These are phyloP conservation scores for Megathymus violae DNA, from an alignment of 1,140 invertebrate species.

Conservation along the genomic window DNA sequence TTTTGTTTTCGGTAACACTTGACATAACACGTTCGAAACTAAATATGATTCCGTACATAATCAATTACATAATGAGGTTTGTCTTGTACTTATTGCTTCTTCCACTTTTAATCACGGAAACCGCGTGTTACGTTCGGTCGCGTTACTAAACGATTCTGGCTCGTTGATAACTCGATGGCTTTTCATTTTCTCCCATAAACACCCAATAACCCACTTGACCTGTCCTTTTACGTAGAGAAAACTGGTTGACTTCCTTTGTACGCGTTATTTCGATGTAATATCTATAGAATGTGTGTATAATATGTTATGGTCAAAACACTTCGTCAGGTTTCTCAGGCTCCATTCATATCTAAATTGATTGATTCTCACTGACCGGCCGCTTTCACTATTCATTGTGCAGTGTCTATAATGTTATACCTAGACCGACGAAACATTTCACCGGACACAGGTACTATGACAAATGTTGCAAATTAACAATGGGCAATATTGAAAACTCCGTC, in stretches of 20 bases:
- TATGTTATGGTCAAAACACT: constrained; percentile 39
- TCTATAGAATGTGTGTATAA: constrained; percentile 24
- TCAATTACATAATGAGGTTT: constrained; percentile 6
- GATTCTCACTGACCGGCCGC: constrained; percentile 46
- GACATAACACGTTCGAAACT: too few species aligned
- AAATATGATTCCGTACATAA: neutral
- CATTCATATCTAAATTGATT: constrained; percentile 44
- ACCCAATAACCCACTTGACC: constrained; percentile 38
- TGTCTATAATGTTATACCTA: constrained; percentile 22
- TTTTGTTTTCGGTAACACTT: constrained; percentile 19
- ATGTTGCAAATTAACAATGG: constrained; percentile 24
- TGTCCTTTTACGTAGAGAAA: constrained; percentile 46
- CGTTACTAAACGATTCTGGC: constrained; percentile 1
- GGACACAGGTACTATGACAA: constrained; percentile 23
- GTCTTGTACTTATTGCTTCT: constrained; percentile 3
- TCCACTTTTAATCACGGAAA: constrained; percentile 20
- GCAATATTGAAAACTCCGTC: constrained; percentile 13
- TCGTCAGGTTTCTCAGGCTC: constrained; percentile 37
- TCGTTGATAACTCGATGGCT: constrained; percentile 24
- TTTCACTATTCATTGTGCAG: constrained; percentile 49
- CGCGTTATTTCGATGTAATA: constrained; percentile 18
- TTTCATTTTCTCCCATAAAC: constrained; percentile 31
- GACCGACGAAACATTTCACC: constrained; percentile 31
- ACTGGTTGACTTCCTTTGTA: constrained; percentile 42
- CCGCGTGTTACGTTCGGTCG: constrained; percentile 20